Conservation (phyloP, 1,140 invertebrate species). For the Drosophila parvula region DNA sequence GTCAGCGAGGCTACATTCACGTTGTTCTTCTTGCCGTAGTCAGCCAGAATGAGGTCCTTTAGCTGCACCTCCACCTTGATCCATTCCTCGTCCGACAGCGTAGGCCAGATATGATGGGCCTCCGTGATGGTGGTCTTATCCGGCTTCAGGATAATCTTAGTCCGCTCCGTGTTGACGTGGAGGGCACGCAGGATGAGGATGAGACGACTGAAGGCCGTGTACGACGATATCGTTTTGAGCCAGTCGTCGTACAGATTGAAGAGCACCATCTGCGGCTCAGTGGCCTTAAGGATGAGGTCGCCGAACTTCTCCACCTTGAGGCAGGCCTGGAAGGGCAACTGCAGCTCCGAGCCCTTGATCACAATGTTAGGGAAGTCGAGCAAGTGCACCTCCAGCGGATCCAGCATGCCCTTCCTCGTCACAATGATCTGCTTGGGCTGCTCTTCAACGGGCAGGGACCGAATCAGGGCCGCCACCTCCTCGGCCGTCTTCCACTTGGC, state of each 20-base stretch:
- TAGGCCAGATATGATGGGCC: constrained; percentile 99
- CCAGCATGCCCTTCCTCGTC: constrained; percentile 99
- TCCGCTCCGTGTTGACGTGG: constrained; percentile 99
- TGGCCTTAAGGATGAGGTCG: constrained; percentile 99
- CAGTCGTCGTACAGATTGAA: constrained; percentile 99
- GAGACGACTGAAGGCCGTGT: constrained; percentile 98
- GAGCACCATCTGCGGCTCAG: constrained; percentile 99
- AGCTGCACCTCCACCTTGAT: constrained; percentile 99
- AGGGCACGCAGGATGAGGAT: constrained; percentile 98
- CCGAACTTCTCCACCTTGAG: constrained; percentile 99
- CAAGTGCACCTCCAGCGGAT: constrained; percentile 99
- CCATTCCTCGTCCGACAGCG: constrained; percentile 99
- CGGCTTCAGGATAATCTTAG: constrained; percentile 99
- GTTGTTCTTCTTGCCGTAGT: constrained; percentile 99
- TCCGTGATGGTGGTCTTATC: constrained; percentile 99
- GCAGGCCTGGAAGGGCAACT: constrained; percentile 98
- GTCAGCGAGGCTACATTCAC: constrained; percentile 99
- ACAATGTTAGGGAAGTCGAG: constrained; percentile 99
- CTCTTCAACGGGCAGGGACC: constrained; percentile 99
- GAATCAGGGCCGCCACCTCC: constrained; percentile 99
- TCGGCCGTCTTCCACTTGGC: constrained; percentile 99
- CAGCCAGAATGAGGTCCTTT: constrained; percentile 99
- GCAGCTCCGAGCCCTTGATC: constrained; percentile 99
- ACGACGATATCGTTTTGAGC: constrained; percentile 98
- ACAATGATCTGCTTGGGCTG: constrained; percentile 99